Conservation (phyloP, 2,113 vertebrate genomes). For the Ploceus nigricollis region DNA sequence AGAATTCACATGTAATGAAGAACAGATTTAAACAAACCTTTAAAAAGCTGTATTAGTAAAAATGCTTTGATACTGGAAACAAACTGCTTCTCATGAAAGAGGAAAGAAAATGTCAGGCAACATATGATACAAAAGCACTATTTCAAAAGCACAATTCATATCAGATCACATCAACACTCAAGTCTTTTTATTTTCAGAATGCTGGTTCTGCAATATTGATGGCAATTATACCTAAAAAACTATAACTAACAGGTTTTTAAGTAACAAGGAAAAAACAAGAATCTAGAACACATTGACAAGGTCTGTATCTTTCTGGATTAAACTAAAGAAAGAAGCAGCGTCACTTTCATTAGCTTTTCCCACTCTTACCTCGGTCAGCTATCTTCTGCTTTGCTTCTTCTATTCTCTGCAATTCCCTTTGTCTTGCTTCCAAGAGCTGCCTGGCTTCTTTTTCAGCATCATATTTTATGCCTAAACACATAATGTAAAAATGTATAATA, state of each 20-base stretch:
- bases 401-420: constrained; percentile 91
- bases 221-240: background rate
- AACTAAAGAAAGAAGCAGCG: background rate
- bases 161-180: background rate
- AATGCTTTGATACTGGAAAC: background rate
- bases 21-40: background rate
- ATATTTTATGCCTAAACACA: constrained; percentile 87
- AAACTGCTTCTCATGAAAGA: background rate
- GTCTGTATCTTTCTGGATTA: background rate
- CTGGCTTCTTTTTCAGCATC: constrained; percentile 93
- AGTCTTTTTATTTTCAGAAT: background rate
- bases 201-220: background rate
- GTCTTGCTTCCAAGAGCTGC: constrained; percentile 88
- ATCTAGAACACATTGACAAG: background rate
- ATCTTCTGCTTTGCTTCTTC: constrained; percentile 94
- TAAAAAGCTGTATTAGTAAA: background rate
- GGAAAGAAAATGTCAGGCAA: background rate
- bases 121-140: background rate
- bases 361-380: constrained; percentile 85
- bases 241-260: background rate
- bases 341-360: background rate
- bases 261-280: background rate
- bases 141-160: background rate
- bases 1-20: background rate
- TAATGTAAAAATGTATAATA: background rate